phyloP scores from a whole-genome alignment of 2,113 vertebrate genomes.

The Lota lota region DNA sequence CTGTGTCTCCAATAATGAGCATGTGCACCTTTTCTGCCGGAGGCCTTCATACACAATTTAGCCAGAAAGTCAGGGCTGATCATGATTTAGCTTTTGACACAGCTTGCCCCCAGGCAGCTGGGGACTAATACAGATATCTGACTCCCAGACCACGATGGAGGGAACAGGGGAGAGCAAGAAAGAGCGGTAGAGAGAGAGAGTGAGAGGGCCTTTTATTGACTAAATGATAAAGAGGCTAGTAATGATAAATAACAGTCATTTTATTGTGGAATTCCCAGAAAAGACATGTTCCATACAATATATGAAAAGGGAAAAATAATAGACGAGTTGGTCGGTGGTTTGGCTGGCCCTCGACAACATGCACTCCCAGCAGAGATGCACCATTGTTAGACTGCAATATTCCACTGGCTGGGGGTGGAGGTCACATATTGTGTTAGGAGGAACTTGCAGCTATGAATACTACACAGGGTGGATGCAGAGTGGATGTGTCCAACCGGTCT shows the following conservation, averaged over 20 bases:
- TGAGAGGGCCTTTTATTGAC: slow-evolving; percentile 99
- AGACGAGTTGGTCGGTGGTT: slow-evolving; percentile 46
- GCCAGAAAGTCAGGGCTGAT: slow-evolving; percentile 99
- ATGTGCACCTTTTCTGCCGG: slow-evolving; percentile 95
- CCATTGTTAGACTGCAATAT: slow-evolving; percentile 90
- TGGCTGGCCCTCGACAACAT: slow-evolving; percentile 50
- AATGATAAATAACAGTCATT: slow-evolving; percentile 99
- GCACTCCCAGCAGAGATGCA: slow-evolving; percentile 77
- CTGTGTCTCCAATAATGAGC: slow-evolving; percentile 99
- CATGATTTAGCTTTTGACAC: slow-evolving; percentile 99
- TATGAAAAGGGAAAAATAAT: slow-evolving; percentile 88
- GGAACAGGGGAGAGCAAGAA: slow-evolving; percentile 87
- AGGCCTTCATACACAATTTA: slow-evolving; percentile 99
- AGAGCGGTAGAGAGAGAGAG: slow-evolving; percentile 88
- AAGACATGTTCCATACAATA: slow-evolving; percentile 93
- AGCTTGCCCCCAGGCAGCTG: slow-evolving; percentile 91
- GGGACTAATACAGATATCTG: slow-evolving; percentile 99
- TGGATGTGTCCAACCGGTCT: slow-evolving; percentile 64
- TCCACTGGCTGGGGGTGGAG: slow-evolving; percentile 76
- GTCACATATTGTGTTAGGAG: slow-evolving; percentile 83
- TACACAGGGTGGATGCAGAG: slow-evolving; percentile 73
- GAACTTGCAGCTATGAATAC: slow-evolving; percentile 83
- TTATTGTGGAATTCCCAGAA: slow-evolving; percentile 99
- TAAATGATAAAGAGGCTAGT: slow-evolving; percentile 99
- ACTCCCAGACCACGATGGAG: slow-evolving; percentile 92